Base-by-base conservation (phyloP, 2,113 vertebrate genomes). In the Chaetorhynchus papuensis region DNA sequence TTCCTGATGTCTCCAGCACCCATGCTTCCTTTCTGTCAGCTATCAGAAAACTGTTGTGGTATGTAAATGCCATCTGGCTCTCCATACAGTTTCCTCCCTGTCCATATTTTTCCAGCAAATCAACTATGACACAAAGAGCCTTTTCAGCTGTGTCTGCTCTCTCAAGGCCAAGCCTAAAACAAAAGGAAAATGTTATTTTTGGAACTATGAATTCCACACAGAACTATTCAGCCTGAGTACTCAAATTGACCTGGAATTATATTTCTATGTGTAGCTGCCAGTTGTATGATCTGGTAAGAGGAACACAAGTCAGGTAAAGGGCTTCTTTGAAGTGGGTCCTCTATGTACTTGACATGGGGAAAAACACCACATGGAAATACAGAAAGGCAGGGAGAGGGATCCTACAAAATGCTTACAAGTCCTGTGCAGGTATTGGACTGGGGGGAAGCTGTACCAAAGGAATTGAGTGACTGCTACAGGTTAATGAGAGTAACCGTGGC, bases 1-100 rank as follows among this genome's bases (percentile, higher is more conserved):
- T 99, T 82, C 98, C 99, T 56, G 99, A 98, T 14, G 99, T 99
- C 96, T 99, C 99, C 97, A 99, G 98, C 95, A 99, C 97, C 99
- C 99, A 99, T 3, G 99, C 99, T 96, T 99, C 99, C 35, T 96
- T 98, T 95, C 98, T 98, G 97, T 99, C 99, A 0, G 98, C 98
- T 97, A 99, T 98, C 66, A 99, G 98, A 97, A 99, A 99, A 93
- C 99, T 99, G 98, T 99, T 99, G 97, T 99, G 97, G 97, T 99
- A 99, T 31, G 98, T 99, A 97, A 99, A 99, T 49, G 83, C 76
- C 95, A 97, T 97, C 8, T 97, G 77, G 81, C 98, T 99, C 92
- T 99, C 99, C 97, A 98, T 98, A 94, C 99, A 99, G 65, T 98
- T 98, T 94, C 99, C 99, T 93, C 99, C 99, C 84, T 99, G 99